Evolutionary conservation across 2,888 invertebrate species (phyloP).

Genomic region (Drosophila neutralis): DNA sequence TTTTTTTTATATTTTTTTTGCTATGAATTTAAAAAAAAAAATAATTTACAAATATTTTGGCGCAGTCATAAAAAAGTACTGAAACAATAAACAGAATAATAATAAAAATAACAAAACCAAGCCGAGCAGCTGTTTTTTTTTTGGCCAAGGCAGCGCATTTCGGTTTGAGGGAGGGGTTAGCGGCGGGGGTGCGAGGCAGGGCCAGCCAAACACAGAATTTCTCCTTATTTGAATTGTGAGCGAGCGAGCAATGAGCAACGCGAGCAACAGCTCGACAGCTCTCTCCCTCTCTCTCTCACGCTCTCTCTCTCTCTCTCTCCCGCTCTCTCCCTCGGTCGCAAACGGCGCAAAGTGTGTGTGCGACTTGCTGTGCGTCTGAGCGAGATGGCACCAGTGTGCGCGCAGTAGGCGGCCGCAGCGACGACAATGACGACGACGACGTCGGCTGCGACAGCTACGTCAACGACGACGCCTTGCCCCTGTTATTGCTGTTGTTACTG

Average conservation of each 20-base stretch:
- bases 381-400: constrained; percentile 59
- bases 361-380: constrained; percentile 37
- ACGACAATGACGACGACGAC: constrained; percentile 20
- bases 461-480: constrained; percentile 43
- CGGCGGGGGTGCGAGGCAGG: constrained; percentile 28
- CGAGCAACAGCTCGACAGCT: constrained; percentile 28
- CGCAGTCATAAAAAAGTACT: constrained; percentile 62
- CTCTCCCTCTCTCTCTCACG: constrained; percentile 25
- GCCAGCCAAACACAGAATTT: constrained; percentile 50
- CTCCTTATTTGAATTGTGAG: constrained; percentile 50
- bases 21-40: constrained; percentile 57
- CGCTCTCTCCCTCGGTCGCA: constrained; percentile 11
- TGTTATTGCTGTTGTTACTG: constrained; percentile 29
- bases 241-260: constrained; percentile 28
- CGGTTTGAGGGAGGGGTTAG: constrained; percentile 14
- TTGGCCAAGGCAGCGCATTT: constrained; percentile 51
- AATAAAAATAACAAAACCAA: constrained; percentile 68
- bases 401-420: constrained; percentile 61
- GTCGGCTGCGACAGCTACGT: constrained; percentile 12
- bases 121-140: constrained; percentile 61
- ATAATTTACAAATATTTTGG: constrained; percentile 77
- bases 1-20: constrained; percentile 43
- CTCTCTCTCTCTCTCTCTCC: neutral
- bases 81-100: constrained; percentile 69
- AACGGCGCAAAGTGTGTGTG: constrained; percentile 15